These are phyloP conservation scores for Bombus cullumanus DNA, from an alignment of 1,140 invertebrate genomes.

Conservation along the genomic window DNA sequence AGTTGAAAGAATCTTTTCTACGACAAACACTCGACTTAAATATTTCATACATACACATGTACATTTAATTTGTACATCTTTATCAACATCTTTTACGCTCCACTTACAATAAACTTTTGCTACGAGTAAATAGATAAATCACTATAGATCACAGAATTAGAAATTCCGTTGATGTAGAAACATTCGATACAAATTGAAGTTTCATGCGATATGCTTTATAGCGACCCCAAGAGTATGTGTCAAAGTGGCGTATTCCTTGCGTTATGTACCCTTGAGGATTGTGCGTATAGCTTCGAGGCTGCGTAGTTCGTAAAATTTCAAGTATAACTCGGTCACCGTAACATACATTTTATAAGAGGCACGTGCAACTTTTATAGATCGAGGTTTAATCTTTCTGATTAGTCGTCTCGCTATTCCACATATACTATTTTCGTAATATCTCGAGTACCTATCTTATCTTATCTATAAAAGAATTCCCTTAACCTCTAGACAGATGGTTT, in stretches of 20 bases:
- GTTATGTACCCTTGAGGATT: not conserved
- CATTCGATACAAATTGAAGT: too few relatives aligned
- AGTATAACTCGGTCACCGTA: not conserved
- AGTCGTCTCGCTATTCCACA: not conserved
- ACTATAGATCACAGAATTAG: not conserved
- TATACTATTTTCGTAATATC: too few relatives aligned
- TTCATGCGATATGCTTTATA: not conserved
- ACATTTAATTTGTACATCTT: too few relatives aligned
- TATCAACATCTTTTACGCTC: too few relatives aligned
- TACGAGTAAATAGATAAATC: not conserved
- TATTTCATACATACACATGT: too few relatives aligned
- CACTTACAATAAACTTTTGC: too few relatives aligned
- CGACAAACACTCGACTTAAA: too few relatives aligned
- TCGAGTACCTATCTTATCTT: too few relatives aligned
- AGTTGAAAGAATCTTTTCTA: too few relatives aligned
- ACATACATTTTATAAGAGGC: not conserved
- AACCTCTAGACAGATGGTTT: not conserved
- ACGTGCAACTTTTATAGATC: not conserved
- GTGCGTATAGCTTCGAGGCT: not conserved
- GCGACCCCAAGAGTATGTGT: not conserved
- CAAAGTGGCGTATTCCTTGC: not conserved
- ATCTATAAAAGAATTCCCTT: not conserved
- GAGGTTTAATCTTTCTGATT: not conserved
- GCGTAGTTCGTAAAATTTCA: slow-evolving; percentile 3
- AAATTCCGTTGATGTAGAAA: not conserved